Percentiles rank a stretch among this genome's conserved stretches.
These are phyloP conservation scores for Candoia aspera DNA, from an alignment of 2,113 vertebrate genomes.

Conservation along the genomic window DNA sequence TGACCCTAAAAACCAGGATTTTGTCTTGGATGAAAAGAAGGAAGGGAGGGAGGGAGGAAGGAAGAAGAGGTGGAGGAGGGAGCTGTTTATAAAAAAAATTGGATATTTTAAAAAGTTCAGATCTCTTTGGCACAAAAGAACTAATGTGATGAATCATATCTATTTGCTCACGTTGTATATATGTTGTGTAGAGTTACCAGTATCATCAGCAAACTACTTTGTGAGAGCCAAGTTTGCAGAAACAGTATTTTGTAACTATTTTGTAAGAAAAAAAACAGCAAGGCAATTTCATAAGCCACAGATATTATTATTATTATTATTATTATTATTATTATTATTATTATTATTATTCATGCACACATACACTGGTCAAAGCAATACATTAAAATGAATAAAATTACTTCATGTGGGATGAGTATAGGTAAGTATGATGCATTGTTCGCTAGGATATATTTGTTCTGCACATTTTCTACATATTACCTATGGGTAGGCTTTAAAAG, in stretches of 20 bases:
- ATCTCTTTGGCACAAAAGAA: background rate
- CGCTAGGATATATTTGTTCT: slow-evolving; percentile 3
- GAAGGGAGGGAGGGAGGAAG: background rate
- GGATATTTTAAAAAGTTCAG: background rate
- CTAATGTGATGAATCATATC: background rate
- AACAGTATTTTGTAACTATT: background rate
- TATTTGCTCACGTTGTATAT: background rate
- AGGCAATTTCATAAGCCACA: background rate
- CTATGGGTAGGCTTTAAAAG: background rate
- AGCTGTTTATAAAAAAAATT: no score
- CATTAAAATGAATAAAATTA: slow-evolving; percentile 19
- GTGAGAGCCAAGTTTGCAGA: background rate
- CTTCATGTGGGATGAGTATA: background rate
- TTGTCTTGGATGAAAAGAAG: background rate
- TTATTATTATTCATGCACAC: no score
- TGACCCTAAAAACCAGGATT: no score
- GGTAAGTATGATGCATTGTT: slow-evolving; percentile 19
- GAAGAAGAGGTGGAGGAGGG: no score
- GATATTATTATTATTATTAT: slow-evolving; percentile 4
- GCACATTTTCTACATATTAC: background rate
- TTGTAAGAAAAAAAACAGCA: background rate
- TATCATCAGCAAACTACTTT: background rate
- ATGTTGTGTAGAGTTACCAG: background rate
- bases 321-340: no score
- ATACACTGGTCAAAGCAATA: slow-evolving; percentile 3